These are phyloP conservation scores for Acleris laterana DNA, from an alignment of 2,888 invertebrate genomes.

Conservation along the genomic window DNA sequence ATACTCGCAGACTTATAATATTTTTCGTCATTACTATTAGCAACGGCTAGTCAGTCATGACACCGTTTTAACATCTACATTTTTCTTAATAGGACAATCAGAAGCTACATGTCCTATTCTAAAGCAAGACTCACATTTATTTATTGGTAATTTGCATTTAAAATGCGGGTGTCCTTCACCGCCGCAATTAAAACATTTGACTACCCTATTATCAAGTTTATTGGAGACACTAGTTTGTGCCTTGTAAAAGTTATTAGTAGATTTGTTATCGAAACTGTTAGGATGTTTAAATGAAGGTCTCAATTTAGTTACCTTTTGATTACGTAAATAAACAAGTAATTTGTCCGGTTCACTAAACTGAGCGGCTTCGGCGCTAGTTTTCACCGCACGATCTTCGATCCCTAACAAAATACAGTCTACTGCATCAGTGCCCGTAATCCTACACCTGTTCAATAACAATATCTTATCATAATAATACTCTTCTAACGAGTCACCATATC, in stretches of 20 bases:
- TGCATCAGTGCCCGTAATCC: conserved; percentile 38
- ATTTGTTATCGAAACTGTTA: conserved; percentile 2
- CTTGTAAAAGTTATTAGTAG: neutral
- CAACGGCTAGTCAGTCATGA: conserved; percentile 18
- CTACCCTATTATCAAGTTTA: neutral
- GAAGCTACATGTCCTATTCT: conserved; percentile 32
- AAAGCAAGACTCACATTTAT: conserved; percentile 37
- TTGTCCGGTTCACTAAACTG: conserved; percentile 41
- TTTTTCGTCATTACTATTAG: conserved; percentile 18
- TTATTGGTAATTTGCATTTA: conserved; percentile 38
- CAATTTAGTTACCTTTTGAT: conserved; percentile 10
- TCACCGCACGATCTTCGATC: conserved; percentile 41
- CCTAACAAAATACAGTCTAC: conserved; percentile 41
- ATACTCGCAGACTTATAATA: conserved; percentile 31
- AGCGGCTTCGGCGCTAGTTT: conserved; percentile 41
- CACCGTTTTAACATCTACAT: conserved; percentile 11
- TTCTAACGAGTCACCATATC: conserved; percentile 37
- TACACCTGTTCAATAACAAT: conserved; percentile 39
- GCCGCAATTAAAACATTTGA: conserved; percentile 41
- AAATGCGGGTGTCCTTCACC: conserved; percentile 39
- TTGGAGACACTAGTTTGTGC: neutral
- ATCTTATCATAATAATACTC: conserved; percentile 44
- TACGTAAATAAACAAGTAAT: conserved; percentile 38
- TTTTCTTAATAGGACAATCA: conserved; percentile 22
- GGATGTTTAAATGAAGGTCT: neutral